Percentiles rank a stretch among this genome's conserved stretches.
Conservation (phyloP, 2,797 vertebrate species). For the Malacoctenus gilli region DNA sequence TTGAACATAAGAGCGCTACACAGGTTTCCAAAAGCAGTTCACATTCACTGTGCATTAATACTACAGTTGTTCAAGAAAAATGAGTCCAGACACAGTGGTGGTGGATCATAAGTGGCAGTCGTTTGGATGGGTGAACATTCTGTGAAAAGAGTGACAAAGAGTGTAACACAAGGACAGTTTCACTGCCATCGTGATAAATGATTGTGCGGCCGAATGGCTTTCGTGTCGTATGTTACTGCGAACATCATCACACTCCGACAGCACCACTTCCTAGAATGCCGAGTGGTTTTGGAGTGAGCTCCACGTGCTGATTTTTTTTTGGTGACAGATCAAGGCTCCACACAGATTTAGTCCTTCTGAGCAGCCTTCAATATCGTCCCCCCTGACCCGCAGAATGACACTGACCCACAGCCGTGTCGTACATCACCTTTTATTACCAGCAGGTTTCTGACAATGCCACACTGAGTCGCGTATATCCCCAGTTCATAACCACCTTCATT, state of each 20-base stretch:
- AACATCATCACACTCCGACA: conserved; percentile 15
- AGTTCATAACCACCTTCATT: no score
- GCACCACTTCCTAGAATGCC: conserved; percentile 18
- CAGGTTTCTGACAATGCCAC: conserved; percentile 8
- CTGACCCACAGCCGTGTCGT: conserved; percentile 15
- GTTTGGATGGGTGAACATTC: not conserved
- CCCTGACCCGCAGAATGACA: conserved; percentile 27
- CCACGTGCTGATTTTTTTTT: conserved; percentile 1
- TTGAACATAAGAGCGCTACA: not conserved
- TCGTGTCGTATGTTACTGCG: conserved; percentile 8
- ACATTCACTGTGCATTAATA: conserved; percentile 9
- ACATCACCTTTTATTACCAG: conserved; percentile 21
- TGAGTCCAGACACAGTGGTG: not conserved
- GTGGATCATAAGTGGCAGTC: not conserved
- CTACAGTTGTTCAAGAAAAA: not conserved
- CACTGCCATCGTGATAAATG: conserved; percentile 36
- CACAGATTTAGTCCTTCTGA: conserved; percentile 7
- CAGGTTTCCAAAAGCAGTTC: not conserved
- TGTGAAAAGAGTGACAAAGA: conserved; percentile 14
- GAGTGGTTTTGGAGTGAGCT: no score
- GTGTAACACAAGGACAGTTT: conserved; percentile 38
- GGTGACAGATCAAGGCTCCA: conserved; percentile 44
- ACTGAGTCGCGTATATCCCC: conserved; percentile 1
- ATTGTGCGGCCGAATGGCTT: conserved; percentile 17
- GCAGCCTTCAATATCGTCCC: conserved; percentile 31